Evolutionary conservation across 2,797 vertebrate species (phyloP), one percentile per base, ranked within the genome.

Genomic region (Discoglossus pictus): DNA sequence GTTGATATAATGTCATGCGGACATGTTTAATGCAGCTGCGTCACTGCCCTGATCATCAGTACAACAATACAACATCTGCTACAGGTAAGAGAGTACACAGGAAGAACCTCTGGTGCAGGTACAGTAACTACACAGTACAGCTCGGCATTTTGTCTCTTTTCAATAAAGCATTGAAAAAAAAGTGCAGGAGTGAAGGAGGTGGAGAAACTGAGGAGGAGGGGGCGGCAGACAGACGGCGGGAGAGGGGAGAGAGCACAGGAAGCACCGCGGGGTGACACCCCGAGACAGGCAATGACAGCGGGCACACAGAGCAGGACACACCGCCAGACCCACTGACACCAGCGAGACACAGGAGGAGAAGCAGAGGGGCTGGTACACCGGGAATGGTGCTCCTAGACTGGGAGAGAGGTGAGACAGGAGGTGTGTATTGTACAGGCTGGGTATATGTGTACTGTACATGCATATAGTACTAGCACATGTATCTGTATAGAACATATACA

Each of bases 271-370:
- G 18, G 43, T n/a, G 47, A 34, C 25, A 20, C 8, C 1, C 31
- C 3, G 7, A 35, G 25, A 55, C 52, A 38, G 53, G 9, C 12
- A 40, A 13, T 40, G 21, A 31, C 1, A 47, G 71, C 16, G 12
- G 55, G n/a, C n/a, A n/a, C n/a, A n/a, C 21, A 60, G 59, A 67
- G 55, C 43, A 73, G 77, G 74, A 3, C 72, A 66, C 21, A 64
- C 68, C 68, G 34, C 66, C 69, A 67, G 76, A 27, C n/a, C n/a
- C n/a, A n/a, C n/a, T n/a, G n/a, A n/a, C n/a, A n/a, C n/a, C 69
- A 76, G 50, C 12, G 72, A 77, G 20, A 83, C n/a, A n/a, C n/a
- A 81, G 74, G 79, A 75, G 80, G 69, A 81, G 74, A 74, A 65
- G 69, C 25, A 64, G 72, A 53, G 66, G 62, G 68, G 46, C 70